Conservation (phyloP, 1,140 invertebrate genomes). For the Leptonema lineaticorne region DNA sequence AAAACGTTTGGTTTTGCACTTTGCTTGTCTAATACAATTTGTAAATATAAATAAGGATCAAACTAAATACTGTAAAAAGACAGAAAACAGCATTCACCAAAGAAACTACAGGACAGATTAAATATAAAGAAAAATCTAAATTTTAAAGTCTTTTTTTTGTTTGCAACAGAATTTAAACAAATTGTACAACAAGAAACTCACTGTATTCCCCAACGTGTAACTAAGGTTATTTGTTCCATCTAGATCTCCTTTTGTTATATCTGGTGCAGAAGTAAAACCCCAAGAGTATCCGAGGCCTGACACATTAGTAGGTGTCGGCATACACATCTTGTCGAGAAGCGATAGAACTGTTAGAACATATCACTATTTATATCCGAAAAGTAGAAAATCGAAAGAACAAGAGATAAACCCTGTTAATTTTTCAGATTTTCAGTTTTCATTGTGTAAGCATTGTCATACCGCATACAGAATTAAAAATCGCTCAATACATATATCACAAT, state of each 20-base stretch:
- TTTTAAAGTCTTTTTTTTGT: not conserved
- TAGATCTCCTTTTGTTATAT: slow-evolving; percentile 55
- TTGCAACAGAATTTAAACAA: slow-evolving; percentile 5
- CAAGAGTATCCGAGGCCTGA: slow-evolving; percentile 56
- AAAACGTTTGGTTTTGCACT: too few species aligned
- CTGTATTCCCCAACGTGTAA: slow-evolving; percentile 55
- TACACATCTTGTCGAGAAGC: slow-evolving; percentile 52
- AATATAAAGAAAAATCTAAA: not conserved
- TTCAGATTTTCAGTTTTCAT: too few species aligned
- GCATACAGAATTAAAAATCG: too few species aligned
- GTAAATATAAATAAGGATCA: too few species aligned
- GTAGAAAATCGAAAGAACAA: too few species aligned
- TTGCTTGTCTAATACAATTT: too few species aligned
- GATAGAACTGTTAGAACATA: slow-evolving; percentile 32
- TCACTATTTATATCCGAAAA: slow-evolving; percentile 1
- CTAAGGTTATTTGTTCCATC: slow-evolving; percentile 55
- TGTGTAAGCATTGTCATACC: too few species aligned
- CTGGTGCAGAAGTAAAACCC: slow-evolving; percentile 54
- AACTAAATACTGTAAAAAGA: too few species aligned
- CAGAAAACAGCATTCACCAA: slow-evolving; percentile 5
- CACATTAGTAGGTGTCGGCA: slow-evolving; percentile 56
- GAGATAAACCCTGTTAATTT: too few species aligned
- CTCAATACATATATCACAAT: too few species aligned
- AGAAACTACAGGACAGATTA: not conserved
- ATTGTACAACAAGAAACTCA: slow-evolving; percentile 41